These are phyloP conservation scores for Temnothorax rugatulus DNA, from an alignment of 2,888 invertebrate species.

Conservation along the genomic window DNA sequence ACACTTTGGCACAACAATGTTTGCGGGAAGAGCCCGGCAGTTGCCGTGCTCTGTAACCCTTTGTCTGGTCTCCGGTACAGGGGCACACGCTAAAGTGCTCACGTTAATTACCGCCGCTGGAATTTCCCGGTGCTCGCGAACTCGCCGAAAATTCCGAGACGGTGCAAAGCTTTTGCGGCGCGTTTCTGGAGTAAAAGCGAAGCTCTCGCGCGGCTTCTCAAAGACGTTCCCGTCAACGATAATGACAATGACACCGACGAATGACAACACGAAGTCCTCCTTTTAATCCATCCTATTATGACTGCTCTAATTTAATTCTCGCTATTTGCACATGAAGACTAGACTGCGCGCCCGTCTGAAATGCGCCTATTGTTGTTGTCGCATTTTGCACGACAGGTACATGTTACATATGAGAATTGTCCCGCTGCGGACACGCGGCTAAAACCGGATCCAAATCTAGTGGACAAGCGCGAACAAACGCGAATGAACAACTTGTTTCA, in stretches of 20 bases:
- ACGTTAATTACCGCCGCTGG: conserved; percentile 73
- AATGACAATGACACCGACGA: not conserved
- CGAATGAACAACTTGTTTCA: not conserved
- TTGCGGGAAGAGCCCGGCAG: conserved; percentile 55
- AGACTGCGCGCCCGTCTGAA: not conserved
- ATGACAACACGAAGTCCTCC: not conserved
- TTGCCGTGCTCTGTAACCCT: conserved; percentile 69
- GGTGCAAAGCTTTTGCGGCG: conserved; percentile 46
- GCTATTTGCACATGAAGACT: not conserved
- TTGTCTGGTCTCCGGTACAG: conserved; percentile 70
- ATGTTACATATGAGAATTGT: conserved; percentile 10
- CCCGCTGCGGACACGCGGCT: not conserved
- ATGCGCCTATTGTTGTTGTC: not conserved
- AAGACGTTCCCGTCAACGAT: not conserved
- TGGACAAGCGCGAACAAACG: not conserved
- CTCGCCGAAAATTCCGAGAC: conserved; percentile 66
- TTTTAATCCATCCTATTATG: conserved; percentile 18
- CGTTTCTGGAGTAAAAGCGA: conserved; percentile 24
- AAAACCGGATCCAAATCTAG: too few relatives aligned
- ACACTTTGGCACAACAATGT: conserved; percentile 68
- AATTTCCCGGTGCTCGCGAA: conserved; percentile 64
- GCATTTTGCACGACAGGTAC: not conserved
- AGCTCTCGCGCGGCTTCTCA: not conserved
- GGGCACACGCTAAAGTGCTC: conserved; percentile 73
- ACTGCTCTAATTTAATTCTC: conserved; percentile 6